Conservation (phyloP, 2,113 vertebrate genomes). For the Mastomys coucha region DNA sequence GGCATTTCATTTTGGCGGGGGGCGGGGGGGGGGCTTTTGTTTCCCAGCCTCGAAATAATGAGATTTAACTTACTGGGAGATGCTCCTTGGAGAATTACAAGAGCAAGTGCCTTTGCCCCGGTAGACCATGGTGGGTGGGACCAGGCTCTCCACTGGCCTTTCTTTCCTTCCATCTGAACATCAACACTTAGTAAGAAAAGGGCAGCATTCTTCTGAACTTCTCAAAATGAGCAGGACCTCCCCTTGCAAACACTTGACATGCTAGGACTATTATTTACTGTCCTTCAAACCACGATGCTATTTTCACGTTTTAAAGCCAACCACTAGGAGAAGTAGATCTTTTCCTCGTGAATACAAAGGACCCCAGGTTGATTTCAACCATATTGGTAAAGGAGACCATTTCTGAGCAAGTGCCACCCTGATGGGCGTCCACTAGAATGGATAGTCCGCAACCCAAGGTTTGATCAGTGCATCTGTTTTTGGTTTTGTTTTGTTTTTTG, state of each 20-base stretch:
- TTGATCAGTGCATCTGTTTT: slow-evolving; percentile 37
- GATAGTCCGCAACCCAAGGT: not conserved
- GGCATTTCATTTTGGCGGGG: not conserved
- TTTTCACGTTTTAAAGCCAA: slow-evolving; percentile 57
- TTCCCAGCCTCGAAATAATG: slow-evolving; percentile 16
- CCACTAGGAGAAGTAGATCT: not conserved
- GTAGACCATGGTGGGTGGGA: not conserved
- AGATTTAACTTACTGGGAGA: not conserved
- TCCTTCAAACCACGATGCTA: slow-evolving; percentile 24
- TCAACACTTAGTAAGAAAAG: slow-evolving; percentile 35
- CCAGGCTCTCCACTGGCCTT: not conserved
- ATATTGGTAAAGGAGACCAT: slow-evolving; percentile 29
- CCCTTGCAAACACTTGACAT: not conserved
- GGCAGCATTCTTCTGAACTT: slow-evolving; percentile 25
- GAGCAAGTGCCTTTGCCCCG: not conserved
- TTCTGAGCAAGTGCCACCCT: not conserved
- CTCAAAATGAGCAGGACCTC: slow-evolving; percentile 26
- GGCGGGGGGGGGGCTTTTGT: not conserved
- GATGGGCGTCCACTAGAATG: not conserved
- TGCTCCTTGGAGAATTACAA: not conserved
- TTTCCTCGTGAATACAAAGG: slow-evolving; percentile 4
- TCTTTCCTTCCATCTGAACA: slow-evolving; percentile 18
- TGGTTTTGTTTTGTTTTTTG: no score
- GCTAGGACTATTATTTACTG: slow-evolving; percentile 41
- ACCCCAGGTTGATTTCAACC: slow-evolving; percentile 3